A percentile compares a stretch with the other conserved stretches of the same genome.
Evolutionary conservation across 2,797 vertebrate genomes (phyloP).

Genomic region (Gambelia wislizenii): DNA sequence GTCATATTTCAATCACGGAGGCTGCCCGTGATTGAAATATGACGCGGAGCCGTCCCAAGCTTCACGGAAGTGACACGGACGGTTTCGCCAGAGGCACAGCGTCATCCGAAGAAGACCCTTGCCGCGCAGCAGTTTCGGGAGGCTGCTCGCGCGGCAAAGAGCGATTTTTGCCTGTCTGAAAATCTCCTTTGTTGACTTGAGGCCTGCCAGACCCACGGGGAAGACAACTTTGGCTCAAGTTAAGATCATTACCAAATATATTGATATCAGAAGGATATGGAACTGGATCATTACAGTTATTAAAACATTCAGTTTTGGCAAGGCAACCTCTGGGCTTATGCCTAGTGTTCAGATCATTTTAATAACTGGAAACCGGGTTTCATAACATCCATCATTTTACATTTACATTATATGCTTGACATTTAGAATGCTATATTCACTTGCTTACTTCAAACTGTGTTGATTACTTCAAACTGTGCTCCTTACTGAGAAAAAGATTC

Average conservation of each 20-base stretch:
- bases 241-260: background rate
- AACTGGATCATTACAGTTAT: background rate
- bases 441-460: background rate
- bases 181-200: too few species aligned
- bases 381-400: background rate
- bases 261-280: background rate
- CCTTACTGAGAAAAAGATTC: too few species aligned
- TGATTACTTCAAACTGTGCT: background rate
- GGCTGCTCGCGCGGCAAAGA: too few species aligned
- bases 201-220: background rate
- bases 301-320: background rate
- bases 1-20: too few species aligned
- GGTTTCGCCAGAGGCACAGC: too few species aligned
- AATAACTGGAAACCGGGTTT: background rate
- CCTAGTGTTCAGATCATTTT: background rate
- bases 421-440: background rate
- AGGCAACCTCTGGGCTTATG: background rate
- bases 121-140: too few species aligned
- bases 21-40: too few species aligned
- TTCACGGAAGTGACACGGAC: too few species aligned
- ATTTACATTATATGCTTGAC: background rate
- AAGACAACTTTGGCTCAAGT: background rate
- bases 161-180: too few species aligned
- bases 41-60: too few species aligned
- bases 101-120: too few species aligned